These are phyloP conservation scores for Timandra comae DNA, from an alignment of 2,888 invertebrate species.

Conservation along the genomic window DNA sequence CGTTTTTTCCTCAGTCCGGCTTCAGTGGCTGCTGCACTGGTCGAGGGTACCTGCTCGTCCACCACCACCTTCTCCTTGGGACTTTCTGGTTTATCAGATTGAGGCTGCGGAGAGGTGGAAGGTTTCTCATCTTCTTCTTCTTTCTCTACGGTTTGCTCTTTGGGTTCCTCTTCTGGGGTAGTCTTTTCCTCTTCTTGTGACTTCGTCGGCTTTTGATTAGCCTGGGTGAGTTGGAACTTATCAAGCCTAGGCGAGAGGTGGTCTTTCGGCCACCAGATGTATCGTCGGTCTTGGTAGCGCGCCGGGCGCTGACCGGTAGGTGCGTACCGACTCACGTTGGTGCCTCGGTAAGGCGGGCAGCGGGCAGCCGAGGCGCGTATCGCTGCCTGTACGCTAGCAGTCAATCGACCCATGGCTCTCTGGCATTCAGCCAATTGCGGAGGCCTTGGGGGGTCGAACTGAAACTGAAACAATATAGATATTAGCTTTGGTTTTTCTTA, in stretches of 20 bases:
- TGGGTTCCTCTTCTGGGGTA: slow-evolving; percentile 24
- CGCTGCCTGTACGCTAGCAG: slow-evolving; percentile 58
- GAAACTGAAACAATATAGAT: slow-evolving; percentile 56
- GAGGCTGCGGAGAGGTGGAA: slow-evolving; percentile 24
- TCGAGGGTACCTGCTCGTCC: slow-evolving; percentile 50
- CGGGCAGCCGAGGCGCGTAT: slow-evolving; percentile 54
- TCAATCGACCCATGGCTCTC: slow-evolving; percentile 53
- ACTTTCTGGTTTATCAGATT: slow-evolving; percentile 30
- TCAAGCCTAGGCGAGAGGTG: slow-evolving; percentile 46
- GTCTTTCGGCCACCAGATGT: slow-evolving; percentile 59
- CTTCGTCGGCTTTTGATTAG: slow-evolving; percentile 9
- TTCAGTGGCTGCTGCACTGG: slow-evolving; percentile 50
- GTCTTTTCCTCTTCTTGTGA: slow-evolving; percentile 26
- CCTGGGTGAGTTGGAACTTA: slow-evolving; percentile 37
- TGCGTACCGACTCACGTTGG: slow-evolving; percentile 61
- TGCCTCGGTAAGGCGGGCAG: slow-evolving; percentile 58
- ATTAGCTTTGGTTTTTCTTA: no score
- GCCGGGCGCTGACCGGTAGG: slow-evolving; percentile 56
- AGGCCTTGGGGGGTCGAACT: slow-evolving; percentile 58
- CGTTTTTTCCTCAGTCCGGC: slow-evolving; percentile 55
- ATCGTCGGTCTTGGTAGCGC: slow-evolving; percentile 49
- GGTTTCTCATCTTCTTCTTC: slow-evolving; percentile 13
- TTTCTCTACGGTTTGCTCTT: slow-evolving; percentile 12
- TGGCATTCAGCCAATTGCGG: slow-evolving; percentile 53
- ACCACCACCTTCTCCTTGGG: slow-evolving; percentile 33